A percentile compares a stretch with the other conserved stretches of the same genome.
These are phyloP conservation scores for Rhineura floridana DNA, from an alignment of 2,113 vertebrate genomes.

Conservation along the genomic window DNA sequence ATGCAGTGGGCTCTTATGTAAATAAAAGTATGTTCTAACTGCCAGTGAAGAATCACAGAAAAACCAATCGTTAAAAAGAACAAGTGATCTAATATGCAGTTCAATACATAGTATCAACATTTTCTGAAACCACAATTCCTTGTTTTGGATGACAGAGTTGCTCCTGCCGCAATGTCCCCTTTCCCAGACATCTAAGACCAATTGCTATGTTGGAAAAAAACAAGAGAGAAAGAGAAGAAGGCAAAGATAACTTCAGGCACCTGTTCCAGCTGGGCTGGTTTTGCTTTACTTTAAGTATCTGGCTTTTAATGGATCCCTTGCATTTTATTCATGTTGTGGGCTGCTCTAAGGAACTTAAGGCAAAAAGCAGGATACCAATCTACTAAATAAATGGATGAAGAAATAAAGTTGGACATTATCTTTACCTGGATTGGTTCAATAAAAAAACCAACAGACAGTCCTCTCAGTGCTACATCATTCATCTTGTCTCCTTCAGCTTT, in stretches of 20 bases:
- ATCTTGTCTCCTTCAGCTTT: not conserved
- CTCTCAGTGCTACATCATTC: not conserved
- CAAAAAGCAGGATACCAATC: not conserved
- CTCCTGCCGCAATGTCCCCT: not conserved
- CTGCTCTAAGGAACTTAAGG: not conserved
- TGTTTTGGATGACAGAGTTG: not conserved
- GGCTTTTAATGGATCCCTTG: not conserved
- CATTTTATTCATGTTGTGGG: not conserved
- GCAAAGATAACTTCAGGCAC: not conserved
- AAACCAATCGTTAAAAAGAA: not conserved
- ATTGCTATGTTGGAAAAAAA: not conserved
- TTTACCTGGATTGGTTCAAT: not conserved
- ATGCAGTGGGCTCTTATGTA: not conserved
- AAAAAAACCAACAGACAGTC: not conserved
- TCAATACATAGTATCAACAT: not conserved
- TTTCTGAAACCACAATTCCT: not conserved
- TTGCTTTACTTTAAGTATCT: not conserved
- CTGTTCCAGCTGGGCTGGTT: not conserved
- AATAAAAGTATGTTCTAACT: not conserved
- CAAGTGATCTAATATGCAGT: not conserved
- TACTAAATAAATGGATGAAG: not conserved
- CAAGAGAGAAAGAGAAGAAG: not conserved
- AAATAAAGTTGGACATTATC: not conserved
- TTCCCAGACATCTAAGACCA: not conserved
- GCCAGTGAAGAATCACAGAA: not conserved